Conservation (phyloP, 2,888 invertebrate genomes). For the Troglohyphantes excavatus region DNA sequence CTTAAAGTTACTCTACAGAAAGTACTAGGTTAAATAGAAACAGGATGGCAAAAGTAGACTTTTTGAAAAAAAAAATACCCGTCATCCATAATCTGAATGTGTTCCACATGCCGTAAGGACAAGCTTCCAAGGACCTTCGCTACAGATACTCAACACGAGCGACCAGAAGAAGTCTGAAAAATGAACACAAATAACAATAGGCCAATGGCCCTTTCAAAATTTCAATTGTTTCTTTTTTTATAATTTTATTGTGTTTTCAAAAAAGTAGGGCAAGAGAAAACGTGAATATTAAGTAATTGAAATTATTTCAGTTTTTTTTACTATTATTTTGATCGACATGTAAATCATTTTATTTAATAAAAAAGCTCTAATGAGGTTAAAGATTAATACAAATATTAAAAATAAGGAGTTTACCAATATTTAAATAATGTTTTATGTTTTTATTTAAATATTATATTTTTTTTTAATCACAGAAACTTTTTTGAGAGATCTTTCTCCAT, state of each 20-base stretch:
- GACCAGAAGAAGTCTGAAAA: conserved; percentile 20
- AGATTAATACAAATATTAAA: no score
- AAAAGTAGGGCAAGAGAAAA: no score
- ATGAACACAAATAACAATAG: conserved; percentile 34
- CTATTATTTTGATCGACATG: no score
- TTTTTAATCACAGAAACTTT: no score
- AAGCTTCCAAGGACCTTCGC: conserved; percentile 47
- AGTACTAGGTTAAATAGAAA: conserved; percentile 6
- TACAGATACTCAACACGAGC: conserved; percentile 10
- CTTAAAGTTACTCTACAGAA: no score
- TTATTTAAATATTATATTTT: no score
- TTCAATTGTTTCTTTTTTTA: background rate
- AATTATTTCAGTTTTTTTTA: no score
- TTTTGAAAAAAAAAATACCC: conserved; percentile 19
- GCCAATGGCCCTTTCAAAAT: background rate
- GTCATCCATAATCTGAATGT: conserved; percentile 47
- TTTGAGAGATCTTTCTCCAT: no score
- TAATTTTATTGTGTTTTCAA: conserved; percentile 2
- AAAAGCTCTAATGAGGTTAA: no score
- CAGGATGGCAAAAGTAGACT: conserved; percentile 35
- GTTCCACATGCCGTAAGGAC: conserved; percentile 52
- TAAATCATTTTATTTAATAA: no score
- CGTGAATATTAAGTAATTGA: background rate
- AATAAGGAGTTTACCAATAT: no score
- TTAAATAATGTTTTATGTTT: no score